Base-by-base conservation (phyloP, 2,888 invertebrate species). In the Campoletis raptor region DNA sequence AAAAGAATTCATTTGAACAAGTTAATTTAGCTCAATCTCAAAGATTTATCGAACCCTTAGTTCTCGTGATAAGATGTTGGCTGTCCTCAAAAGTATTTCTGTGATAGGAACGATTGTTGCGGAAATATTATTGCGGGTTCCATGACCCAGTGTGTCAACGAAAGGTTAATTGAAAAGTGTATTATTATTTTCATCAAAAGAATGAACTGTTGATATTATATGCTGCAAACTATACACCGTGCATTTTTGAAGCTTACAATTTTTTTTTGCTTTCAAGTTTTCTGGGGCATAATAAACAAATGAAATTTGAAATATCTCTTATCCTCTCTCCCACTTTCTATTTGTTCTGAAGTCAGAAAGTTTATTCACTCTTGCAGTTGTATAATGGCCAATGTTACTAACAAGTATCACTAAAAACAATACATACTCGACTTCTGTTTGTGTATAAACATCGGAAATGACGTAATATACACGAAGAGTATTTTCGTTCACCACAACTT, bases 391-490 rank as follows among this genome's bases (percentile, higher is more conserved):
- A 3, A 37, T 0, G 12, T 42, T 24, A 24, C 30, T 24, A 45
- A 15, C 24, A 45, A 24, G 15, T 15, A 30, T 30, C 30, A 10
- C 0, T 30, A 24, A 70, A 70, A 45, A 36, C 5, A 36, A 48
- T 30, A 9, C 21, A 12, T n/a, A n/a, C n/a, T 30, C 10, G 9
- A 12, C 36, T 18, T 40, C 5, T 10, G 37, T 73, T 54, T 45
- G 9, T 57, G 57, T 57, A 57, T 80, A 54, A 37, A 85, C 81
- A 37, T n/a, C 64, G 30, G n/a, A 74, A 77, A 72, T 12, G 12
- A 61, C 73, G 78, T 78, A 61, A 78, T 85, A 81, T 85, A 81
- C 66, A 61, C 24, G 12, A 37, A 45, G 15, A 57, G 40, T 30
- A 57, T 54, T 54, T 70, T n/a, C 24, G 37, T 66, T 42, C 42